Conservation (phyloP, 2,797 vertebrate species). For the Peromyscus nudipes region DNA sequence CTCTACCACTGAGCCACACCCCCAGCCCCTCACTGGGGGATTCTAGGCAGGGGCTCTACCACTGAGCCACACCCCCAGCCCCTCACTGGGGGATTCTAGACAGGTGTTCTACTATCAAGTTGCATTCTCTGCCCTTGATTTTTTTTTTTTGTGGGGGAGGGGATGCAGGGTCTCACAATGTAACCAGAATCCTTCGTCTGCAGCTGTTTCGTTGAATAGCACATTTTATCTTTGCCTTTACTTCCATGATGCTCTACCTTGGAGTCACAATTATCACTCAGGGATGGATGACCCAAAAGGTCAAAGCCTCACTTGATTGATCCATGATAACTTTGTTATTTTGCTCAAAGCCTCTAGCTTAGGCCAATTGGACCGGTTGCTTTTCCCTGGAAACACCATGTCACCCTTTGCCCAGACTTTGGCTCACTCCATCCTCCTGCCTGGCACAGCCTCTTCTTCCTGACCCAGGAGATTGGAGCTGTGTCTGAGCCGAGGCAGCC, state of each 20-base stretch:
- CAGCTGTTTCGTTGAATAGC: not conserved
- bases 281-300: no score
- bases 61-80: not conserved
- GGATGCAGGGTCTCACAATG: not conserved
- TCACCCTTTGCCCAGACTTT: not conserved
- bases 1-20: not conserved
- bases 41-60: no score
- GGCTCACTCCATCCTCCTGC: constrained; percentile 20
- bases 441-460: constrained; percentile 14
- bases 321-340: not conserved
- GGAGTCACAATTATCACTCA: not conserved
- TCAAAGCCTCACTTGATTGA: not conserved
- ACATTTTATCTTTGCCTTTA: not conserved
- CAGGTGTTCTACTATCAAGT: not conserved
- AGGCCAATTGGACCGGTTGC: constrained; percentile 18
- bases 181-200: not conserved
- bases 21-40: no score
- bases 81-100: not conserved
- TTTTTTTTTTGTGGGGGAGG: not conserved
- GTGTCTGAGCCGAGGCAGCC: not conserved
- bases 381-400: constrained; percentile 34
- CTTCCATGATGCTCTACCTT: not conserved
- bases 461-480: constrained; percentile 25
- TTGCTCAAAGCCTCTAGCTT: not conserved
- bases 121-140: no score